Percentiles rank a stretch among this genome's conserved stretches.
phyloP scores from a whole-genome alignment of 2,888 invertebrate species.

The Drosophila birchii region DNA sequence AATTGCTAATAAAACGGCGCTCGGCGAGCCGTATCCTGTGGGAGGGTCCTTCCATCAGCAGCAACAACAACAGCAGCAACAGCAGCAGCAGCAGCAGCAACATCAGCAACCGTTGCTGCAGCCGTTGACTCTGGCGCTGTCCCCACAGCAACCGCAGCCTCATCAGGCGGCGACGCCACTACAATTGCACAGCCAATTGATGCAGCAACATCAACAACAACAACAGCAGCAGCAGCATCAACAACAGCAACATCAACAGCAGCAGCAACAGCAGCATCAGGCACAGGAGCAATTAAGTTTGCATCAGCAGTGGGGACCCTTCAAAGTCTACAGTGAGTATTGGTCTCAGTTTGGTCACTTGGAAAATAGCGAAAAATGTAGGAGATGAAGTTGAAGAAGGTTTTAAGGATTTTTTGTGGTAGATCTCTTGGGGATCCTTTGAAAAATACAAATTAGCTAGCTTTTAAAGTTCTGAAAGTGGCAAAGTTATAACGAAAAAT shows the following conservation, averaged over 20 bases:
- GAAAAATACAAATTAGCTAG: background rate
- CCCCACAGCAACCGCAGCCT: constrained; percentile 77
- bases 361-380: constrained; percentile 1
- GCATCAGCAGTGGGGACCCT: constrained; percentile 84
- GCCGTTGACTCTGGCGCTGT: constrained; percentile 80
- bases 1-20: constrained; percentile 80
- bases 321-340: constrained; percentile 85
- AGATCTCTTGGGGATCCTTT: background rate
- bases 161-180: constrained; percentile 68
- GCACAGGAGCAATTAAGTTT: constrained; percentile 80
- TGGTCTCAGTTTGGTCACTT: constrained; percentile 45
- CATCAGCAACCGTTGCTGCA: constrained; percentile 66
- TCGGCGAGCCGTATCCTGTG: constrained; percentile 58
- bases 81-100: constrained; percentile 64
- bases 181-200: constrained; percentile 77
- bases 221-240: constrained; percentile 69
- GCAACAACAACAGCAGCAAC: constrained; percentile 61
- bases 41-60: constrained; percentile 65
- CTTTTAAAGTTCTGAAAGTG: background rate
- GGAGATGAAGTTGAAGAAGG: background rate
- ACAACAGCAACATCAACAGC: constrained; percentile 70
- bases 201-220: constrained; percentile 75
- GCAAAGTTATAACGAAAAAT: background rate
- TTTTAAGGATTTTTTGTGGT: constrained; percentile 6
- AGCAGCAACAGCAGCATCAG: constrained; percentile 61